These are phyloP conservation scores for Drosophila arawakana DNA, from an alignment of 1,140 invertebrate species.

Conservation along the genomic window DNA sequence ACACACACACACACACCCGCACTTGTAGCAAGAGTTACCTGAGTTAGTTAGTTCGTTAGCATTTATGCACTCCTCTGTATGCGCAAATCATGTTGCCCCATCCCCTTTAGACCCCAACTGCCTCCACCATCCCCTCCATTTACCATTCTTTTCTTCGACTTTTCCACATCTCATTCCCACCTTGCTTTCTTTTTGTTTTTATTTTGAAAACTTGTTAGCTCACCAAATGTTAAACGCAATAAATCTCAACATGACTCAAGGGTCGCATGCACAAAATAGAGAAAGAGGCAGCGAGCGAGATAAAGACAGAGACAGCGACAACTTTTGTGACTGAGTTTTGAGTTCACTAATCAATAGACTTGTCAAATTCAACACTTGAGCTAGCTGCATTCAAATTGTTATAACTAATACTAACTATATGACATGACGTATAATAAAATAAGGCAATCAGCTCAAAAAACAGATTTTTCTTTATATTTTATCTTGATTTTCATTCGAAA, in stretches of 20 bases:
- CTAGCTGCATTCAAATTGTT: neutral
- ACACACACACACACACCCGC: conserved; percentile 30
- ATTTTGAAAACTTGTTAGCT: conserved; percentile 59
- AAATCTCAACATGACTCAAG: conserved; percentile 64
- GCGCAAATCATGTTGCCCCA: conserved; percentile 22
- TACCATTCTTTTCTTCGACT: neutral
- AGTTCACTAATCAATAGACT: conserved; percentile 1
- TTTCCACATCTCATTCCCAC: neutral
- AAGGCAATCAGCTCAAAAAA: too few species aligned
- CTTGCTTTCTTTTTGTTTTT: conserved; percentile 10
- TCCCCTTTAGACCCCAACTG: neutral
- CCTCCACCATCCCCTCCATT: neutral
- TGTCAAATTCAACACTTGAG: neutral
- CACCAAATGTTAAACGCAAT: conserved; percentile 57
- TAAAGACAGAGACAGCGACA: too few species aligned
- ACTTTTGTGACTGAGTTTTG: too few species aligned
- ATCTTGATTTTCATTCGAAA: too few species aligned
- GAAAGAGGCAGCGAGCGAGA: neutral
- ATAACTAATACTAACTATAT: too few species aligned
- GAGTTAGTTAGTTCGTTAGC: conserved; percentile 80
- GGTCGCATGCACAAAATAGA: neutral
- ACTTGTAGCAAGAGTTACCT: conserved; percentile 55
- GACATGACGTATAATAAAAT: too few species aligned
- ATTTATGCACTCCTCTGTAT: conserved; percentile 73
- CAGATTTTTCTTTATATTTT: too few species aligned